These are phyloP conservation scores for Phaetusa simplex DNA, from an alignment of 2,113 vertebrate genomes.

Conservation along the genomic window DNA sequence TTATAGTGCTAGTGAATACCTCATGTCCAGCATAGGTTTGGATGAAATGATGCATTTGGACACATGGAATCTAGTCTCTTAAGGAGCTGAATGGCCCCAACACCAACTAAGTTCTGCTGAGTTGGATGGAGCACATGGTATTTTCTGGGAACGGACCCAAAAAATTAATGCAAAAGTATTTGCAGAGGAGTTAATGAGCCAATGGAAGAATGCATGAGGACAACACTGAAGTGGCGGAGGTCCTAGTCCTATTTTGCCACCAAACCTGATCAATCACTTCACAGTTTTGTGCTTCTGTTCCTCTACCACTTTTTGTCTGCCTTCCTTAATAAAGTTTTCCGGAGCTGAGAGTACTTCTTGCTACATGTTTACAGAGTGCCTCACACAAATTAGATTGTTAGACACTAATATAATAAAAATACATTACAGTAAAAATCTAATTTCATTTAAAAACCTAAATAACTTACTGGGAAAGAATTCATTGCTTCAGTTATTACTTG, in stretches of 20 bases:
- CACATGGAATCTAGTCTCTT: not conserved
- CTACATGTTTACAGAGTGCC: not conserved
- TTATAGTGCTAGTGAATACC: not conserved
- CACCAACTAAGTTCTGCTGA: not conserved
- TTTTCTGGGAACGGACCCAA: not conserved
- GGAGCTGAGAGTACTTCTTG: not conserved
- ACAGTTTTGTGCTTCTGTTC: not conserved
- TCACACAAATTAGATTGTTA: constrained; percentile 41
- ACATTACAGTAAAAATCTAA: constrained; percentile 23
- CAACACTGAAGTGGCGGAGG: not conserved
- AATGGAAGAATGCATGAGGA: not conserved
- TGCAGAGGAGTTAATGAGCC: not conserved
- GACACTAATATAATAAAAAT: constrained; percentile 47
- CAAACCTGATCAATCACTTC: not conserved
- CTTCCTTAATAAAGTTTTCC: not conserved
- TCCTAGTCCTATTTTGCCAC: not conserved
- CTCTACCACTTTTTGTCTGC: not conserved
- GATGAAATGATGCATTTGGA: not conserved
- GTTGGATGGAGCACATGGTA: not conserved
- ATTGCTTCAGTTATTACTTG: constrained; percentile 39
- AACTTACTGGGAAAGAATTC: constrained; percentile 23
- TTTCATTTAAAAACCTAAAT: constrained; percentile 37
- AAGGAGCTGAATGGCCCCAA: not conserved
- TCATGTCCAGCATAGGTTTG: not conserved
- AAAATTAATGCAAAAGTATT: not conserved